phyloP scores from a whole-genome alignment of 2,888 invertebrate genomes.

The Bruchidius siliquastri region DNA sequence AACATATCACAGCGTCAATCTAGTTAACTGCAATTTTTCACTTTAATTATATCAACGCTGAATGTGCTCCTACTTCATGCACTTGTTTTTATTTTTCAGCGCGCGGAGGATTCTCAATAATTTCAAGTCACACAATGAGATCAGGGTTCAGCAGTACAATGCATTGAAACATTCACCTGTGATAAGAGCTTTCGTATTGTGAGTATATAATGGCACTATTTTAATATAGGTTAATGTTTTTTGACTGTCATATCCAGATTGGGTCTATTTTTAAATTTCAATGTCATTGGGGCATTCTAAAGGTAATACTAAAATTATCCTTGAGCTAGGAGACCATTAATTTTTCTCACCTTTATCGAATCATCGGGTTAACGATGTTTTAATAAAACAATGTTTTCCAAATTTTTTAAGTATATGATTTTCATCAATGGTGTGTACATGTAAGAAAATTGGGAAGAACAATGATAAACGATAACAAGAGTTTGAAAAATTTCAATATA shows the following conservation, averaged over 20 bases:
- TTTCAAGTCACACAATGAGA: slow-evolving; percentile 27
- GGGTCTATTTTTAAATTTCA: not conserved
- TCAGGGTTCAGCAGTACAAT: slow-evolving; percentile 35
- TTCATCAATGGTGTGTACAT: too few relatives aligned
- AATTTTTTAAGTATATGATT: too few relatives aligned
- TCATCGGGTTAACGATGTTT: too few relatives aligned
- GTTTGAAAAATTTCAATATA: too few relatives aligned
- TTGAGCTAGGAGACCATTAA: not conserved
- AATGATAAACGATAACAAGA: too few relatives aligned
- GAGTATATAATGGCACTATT: slow-evolving; percentile 21
- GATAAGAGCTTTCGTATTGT: slow-evolving; percentile 33
- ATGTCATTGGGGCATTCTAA: not conserved
- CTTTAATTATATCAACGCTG: too few relatives aligned
- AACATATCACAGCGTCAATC: too few relatives aligned
- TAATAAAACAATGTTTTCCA: too few relatives aligned
- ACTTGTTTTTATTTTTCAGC: slow-evolving; percentile 27
- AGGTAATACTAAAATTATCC: not conserved
- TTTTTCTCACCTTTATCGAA: not conserved
- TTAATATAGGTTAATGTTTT: slow-evolving; percentile 3
- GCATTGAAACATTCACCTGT: slow-evolving; percentile 37
- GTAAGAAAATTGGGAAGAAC: too few relatives aligned
- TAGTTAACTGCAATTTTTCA: too few relatives aligned
- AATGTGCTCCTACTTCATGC: too few relatives aligned
- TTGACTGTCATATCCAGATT: not conserved
- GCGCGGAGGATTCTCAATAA: slow-evolving; percentile 32